phyloP scores from a whole-genome alignment of 2,113 vertebrate species.

The Cynopterus brachyotis region DNA sequence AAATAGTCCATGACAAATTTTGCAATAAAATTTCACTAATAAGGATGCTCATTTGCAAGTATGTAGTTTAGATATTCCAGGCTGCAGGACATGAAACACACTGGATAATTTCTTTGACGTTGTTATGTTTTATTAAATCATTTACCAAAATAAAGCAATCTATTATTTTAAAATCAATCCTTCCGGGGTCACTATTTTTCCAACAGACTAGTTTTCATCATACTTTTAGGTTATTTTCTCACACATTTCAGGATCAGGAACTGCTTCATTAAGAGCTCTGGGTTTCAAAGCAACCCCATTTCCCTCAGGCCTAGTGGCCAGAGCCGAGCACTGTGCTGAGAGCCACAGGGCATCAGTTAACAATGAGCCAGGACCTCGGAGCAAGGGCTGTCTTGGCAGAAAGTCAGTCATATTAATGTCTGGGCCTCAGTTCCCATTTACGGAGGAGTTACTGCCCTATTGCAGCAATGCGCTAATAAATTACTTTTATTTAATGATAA shows the following conservation, averaged over 20 bases:
- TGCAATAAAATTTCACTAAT: constrained; percentile 67
- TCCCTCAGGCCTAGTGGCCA: background rate
- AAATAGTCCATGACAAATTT: constrained; percentile 48
- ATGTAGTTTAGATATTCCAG: constrained; percentile 47
- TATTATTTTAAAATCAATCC: constrained; percentile 62
- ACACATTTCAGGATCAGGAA: constrained; percentile 49
- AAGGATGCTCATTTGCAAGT: constrained; percentile 60
- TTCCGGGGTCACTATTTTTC: constrained; percentile 43
- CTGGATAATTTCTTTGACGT: constrained; percentile 47
- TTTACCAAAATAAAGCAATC: constrained; percentile 67
- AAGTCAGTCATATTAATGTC: background rate
- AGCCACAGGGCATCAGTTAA: background rate
- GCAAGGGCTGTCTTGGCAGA: background rate
- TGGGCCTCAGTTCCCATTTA: background rate
- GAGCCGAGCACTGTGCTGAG: background rate
- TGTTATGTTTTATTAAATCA: constrained; percentile 68
- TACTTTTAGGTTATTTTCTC: constrained; percentile 55
- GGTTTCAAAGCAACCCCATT: constrained; percentile 43
- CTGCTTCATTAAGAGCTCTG: constrained; percentile 48
- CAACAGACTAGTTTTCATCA: constrained; percentile 22
- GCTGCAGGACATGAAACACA: constrained; percentile 51
- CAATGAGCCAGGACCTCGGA: background rate
- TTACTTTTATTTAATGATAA: background rate
- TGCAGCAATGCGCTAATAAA: background rate
- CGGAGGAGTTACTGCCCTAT: background rate